Evolutionary conservation across 2,113 vertebrate species (phyloP).

Genomic region (Acrocephalus kingi): DNA sequence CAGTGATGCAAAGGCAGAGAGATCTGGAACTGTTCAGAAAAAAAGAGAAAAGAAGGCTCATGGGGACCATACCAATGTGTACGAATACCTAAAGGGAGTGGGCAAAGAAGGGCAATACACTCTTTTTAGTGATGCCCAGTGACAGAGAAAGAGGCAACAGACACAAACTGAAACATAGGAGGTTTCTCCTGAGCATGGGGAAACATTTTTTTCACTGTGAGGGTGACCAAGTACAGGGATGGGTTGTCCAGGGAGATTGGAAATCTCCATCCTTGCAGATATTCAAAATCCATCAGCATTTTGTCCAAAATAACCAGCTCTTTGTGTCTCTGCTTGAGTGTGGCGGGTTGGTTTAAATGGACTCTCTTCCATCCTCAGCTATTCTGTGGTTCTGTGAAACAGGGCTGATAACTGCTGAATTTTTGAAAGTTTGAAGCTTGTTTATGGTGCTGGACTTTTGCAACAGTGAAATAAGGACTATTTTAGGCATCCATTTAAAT

Average conservation of each 20-base stretch:
- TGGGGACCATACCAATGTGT: neutral
- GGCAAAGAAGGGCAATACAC: neutral
- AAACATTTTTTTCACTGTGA: neutral
- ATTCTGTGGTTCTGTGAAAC: neutral
- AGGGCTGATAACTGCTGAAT: neutral
- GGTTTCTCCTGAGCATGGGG: neutral
- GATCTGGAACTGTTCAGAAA: neutral
- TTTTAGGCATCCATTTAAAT: neutral
- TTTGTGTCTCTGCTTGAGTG: neutral
- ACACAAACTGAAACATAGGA: neutral
- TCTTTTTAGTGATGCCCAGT: neutral
- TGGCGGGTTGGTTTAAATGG: neutral
- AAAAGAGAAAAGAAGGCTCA: neutral
- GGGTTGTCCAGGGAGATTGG: neutral
- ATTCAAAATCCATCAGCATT: neutral
- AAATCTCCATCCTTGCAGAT: neutral
- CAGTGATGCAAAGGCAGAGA: neutral
- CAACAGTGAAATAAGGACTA: neutral
- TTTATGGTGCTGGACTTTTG: neutral
- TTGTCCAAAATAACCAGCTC: neutral
- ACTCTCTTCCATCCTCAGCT: neutral
- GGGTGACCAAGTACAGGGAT: neutral
- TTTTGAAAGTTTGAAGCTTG: neutral
- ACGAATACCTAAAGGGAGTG: neutral
- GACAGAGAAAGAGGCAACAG: neutral